Evolutionary conservation across 2,113 vertebrate species (phyloP), one percentile per base, ranked within the genome.

Genomic region (Paramormyrops kingsleyae): DNA sequence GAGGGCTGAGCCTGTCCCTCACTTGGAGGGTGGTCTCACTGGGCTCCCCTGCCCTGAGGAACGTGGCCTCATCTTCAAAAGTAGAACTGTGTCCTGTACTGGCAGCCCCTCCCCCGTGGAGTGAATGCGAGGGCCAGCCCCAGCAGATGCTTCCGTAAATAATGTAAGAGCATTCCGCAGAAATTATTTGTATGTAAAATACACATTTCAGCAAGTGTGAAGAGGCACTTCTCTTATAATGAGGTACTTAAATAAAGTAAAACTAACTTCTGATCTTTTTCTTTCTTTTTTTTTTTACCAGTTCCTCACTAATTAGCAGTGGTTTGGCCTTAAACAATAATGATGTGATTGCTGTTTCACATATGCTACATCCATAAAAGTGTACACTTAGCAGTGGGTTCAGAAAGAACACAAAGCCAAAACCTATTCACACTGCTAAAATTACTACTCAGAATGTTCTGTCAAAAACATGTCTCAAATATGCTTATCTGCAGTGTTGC

Each of bases 211-310:
- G 35, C 35, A 80, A 42, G 74, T 42, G 8, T 80, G 74, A 39
- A 42, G 74, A 80, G 35, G 74, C 31, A 39, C 5, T 80, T 80
- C 74, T 39, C 74, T 80, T 42, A 3, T 35, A 19, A 80, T 42
- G 74, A 80, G 74, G 74, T 42, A 42, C 74, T 80, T 80, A 80
- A 80, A 80, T 80, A 80, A 80, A 70, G 35, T 80, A 42, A 80
- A 80, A 39, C 35, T 39, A 80, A 42, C 74, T 42, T 77, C 12
- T 15, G 70, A 27, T 70, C 1, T 39, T 39, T 39, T 17, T 19
- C 1, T 31, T 31, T 3, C 44, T 50, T 13, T 13, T 15, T 35
- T 39, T 35, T 77, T 77, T 77, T 19, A 7, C 74, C 31, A 80
- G 4, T 9, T 42, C 35, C 0, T 35, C 70, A 42, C 35, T 42